Evolutionary conservation across 2,113 vertebrate species (phyloP).

Genomic region (Himantopus leucocephalus): DNA sequence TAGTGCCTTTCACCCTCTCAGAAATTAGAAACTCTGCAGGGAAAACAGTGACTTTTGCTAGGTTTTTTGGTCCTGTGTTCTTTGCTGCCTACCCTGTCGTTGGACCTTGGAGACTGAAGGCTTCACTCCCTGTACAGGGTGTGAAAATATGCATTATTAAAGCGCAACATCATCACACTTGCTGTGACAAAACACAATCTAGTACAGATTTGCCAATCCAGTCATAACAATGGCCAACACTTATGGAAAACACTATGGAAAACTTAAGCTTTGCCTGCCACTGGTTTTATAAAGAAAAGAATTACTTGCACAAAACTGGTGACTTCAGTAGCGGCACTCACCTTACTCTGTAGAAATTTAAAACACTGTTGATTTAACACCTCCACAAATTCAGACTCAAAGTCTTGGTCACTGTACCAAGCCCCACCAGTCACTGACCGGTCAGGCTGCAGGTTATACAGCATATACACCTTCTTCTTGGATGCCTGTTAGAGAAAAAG

Average conservation of each 20-base stretch:
- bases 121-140: not conserved
- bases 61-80: not conserved
- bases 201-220: not conserved
- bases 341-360: constrained; percentile 96
- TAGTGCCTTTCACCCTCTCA: not conserved
- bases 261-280: not conserved
- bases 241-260: not conserved
- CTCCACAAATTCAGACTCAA: constrained; percentile 98
- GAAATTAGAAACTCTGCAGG: not conserved
- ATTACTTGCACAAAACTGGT: not conserved
- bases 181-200: not conserved
- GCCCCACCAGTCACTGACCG: constrained; percentile 95
- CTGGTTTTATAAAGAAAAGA: not conserved
- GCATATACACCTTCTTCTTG: constrained; percentile 99
- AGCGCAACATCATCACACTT: not conserved
- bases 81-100: not conserved
- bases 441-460: constrained; percentile 96
- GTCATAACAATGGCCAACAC: not conserved
- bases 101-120: not conserved
- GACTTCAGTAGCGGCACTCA: constrained; percentile 39
- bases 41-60: not conserved
- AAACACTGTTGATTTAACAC: constrained; percentile 98
- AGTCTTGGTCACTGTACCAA: constrained; percentile 99
- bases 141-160: not conserved
- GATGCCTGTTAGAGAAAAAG: constrained; percentile 82